phyloP scores from a whole-genome alignment of 1,140 invertebrate species.

The Heliothis virescens region DNA sequence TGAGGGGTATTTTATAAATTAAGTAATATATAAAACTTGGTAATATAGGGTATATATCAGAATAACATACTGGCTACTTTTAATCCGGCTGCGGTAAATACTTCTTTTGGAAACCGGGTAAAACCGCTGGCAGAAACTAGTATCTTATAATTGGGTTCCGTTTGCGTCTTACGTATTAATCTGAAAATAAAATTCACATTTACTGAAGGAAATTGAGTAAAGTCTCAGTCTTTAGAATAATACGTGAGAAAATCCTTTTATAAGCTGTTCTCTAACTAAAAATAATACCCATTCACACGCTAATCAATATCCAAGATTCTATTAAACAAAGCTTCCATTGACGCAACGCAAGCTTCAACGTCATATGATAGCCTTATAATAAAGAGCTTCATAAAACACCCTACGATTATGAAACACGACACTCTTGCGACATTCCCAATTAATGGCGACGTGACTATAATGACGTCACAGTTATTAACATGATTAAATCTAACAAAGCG shows the following conservation, averaged over 20 bases:
- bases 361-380: neutral
- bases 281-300: neutral
- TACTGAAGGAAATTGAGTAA: no score
- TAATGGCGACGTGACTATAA: conserved; percentile 9
- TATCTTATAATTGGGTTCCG: no score
- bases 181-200: no score
- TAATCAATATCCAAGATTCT: neutral
- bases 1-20: neutral
- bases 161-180: no score
- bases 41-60: no score
- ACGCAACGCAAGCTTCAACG: no score
- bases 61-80: no score
- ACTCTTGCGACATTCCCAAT: conserved; percentile 3
- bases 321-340: neutral
- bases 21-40: no score
- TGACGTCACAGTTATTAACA: conserved; percentile 33
- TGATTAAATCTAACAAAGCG: conserved; percentile 33
- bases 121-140: no score
- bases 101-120: no score
- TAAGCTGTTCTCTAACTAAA: neutral
- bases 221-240: no score
- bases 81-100: no score
- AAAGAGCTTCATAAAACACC: neutral
- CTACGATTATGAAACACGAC: conserved; percentile 6
- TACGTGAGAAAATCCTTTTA: neutral